phyloP scores from a whole-genome alignment of 1,140 invertebrate species.

The Rhagoletis pomonella region DNA sequence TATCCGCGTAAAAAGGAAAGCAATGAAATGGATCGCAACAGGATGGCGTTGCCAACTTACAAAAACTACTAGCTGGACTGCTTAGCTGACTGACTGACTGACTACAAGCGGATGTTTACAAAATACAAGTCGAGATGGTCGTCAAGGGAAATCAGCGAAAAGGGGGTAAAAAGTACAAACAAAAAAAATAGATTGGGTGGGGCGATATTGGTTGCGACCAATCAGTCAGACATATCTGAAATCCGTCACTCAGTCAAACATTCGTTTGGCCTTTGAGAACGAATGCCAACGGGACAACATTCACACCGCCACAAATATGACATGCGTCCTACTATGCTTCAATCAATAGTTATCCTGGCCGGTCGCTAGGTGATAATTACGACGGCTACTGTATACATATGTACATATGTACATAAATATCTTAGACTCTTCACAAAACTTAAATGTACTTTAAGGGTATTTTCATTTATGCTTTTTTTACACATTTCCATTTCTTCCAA shows the following conservation, averaged over 20 bases:
- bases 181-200: background rate
- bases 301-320: background rate
- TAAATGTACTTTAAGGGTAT: background rate
- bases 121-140: slow-evolving; percentile 20
- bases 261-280: no score
- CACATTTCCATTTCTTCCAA: background rate
- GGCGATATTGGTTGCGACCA: slow-evolving; percentile 2
- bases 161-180: background rate
- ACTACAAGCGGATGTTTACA: slow-evolving; percentile 24
- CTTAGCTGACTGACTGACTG: background rate
- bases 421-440: background rate
- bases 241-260: background rate
- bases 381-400: background rate
- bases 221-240: background rate
- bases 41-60: background rate
- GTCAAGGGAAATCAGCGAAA: background rate
- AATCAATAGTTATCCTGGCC: background rate
- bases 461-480: background rate
- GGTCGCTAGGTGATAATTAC: no score
- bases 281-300: no score
- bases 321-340: background rate
- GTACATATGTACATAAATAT: background rate
- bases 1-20: slow-evolving; percentile 25
- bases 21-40: slow-evolving; percentile 33
- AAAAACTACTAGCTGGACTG: background rate